A percentile compares a stretch with the other conserved stretches of the same genome.
Conservation (phyloP, 2,113 vertebrate genomes). For the Azemiops feae region DNA sequence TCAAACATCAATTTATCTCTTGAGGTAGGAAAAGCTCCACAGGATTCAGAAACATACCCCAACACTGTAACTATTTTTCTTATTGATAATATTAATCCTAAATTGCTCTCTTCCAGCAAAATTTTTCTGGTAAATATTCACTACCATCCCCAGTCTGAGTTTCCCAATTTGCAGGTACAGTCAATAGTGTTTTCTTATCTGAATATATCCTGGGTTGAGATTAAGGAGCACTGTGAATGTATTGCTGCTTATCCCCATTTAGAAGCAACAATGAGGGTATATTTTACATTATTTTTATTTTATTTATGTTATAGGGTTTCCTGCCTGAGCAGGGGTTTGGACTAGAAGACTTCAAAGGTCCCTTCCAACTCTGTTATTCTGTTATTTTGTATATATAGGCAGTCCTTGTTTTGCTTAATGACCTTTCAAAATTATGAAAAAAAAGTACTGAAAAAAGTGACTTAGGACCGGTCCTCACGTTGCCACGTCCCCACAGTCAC, state of each 20-base stretch:
- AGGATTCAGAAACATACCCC: background rate
- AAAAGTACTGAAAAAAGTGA: too few species aligned
- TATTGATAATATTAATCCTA: background rate
- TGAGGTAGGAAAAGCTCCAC: background rate
- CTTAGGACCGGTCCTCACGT: background rate
- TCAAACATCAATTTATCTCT: background rate
- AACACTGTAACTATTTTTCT: background rate
- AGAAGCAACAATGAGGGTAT: background rate
- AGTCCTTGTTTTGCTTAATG: background rate
- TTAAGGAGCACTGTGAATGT: background rate
- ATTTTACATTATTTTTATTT: background rate
- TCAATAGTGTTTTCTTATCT: background rate
- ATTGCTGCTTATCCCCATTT: background rate
- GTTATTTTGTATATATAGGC: background rate
- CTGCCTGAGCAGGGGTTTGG: background rate
- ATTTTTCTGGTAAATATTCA: background rate
- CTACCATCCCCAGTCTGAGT: background rate
- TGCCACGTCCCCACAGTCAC: background rate
- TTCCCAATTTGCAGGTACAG: background rate
- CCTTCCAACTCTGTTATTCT: background rate
- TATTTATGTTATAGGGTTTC: background rate
- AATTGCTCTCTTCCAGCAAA: background rate
- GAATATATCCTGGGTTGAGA: background rate
- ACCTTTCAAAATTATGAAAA: background rate
- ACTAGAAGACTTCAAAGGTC: background rate